A percentile compares a stretch with the other conserved stretches of the same genome.
phyloP scores from a whole-genome alignment of 2,888 invertebrate species.

The Eurytoma adleriae region DNA sequence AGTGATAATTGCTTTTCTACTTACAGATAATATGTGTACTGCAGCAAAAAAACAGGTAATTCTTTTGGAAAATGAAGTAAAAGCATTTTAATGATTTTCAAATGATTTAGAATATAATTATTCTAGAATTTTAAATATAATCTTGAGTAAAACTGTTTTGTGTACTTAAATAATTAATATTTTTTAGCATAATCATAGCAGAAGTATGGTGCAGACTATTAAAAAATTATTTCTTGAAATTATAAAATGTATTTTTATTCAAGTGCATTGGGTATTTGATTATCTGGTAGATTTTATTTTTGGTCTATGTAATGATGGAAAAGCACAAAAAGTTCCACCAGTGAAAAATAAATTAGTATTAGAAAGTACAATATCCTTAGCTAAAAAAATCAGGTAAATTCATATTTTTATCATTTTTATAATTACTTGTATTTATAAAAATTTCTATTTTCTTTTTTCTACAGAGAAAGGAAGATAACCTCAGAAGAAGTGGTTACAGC shows the following conservation, averaged over 20 bases:
- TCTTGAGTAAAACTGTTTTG: no score
- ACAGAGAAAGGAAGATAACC: slow-evolving; percentile 78
- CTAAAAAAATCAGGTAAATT: slow-evolving; percentile 81
- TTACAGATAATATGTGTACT: slow-evolving; percentile 43
- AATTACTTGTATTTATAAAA: background rate
- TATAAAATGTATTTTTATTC: slow-evolving; percentile 65
- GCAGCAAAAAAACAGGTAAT: slow-evolving; percentile 17
- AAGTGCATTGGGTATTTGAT: slow-evolving; percentile 74
- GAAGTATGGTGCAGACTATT: slow-evolving; percentile 12
- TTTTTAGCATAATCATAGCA: slow-evolving; percentile 26
- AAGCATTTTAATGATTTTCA: no score
- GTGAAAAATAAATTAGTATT: slow-evolving; percentile 75
- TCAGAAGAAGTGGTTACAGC: slow-evolving; percentile 84
- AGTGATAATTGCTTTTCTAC: slow-evolving; percentile 7
- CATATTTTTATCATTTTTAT: background rate
- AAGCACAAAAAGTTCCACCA: slow-evolving; percentile 72
- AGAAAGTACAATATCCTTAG: slow-evolving; percentile 83
- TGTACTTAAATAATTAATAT: slow-evolving; percentile 1
- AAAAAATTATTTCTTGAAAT: slow-evolving; percentile 60
- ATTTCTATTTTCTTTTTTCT: slow-evolving; percentile 11
- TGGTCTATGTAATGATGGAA: slow-evolving; percentile 74
- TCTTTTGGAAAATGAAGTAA: background rate
- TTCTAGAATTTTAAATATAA: no score
- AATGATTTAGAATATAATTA: no score
- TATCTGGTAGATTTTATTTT: slow-evolving; percentile 75